Evolutionary conservation across 2,797 vertebrate genomes (phyloP), one percentile per base, ranked within the genome.

Genomic region (Poliocrania exsul): DNA sequence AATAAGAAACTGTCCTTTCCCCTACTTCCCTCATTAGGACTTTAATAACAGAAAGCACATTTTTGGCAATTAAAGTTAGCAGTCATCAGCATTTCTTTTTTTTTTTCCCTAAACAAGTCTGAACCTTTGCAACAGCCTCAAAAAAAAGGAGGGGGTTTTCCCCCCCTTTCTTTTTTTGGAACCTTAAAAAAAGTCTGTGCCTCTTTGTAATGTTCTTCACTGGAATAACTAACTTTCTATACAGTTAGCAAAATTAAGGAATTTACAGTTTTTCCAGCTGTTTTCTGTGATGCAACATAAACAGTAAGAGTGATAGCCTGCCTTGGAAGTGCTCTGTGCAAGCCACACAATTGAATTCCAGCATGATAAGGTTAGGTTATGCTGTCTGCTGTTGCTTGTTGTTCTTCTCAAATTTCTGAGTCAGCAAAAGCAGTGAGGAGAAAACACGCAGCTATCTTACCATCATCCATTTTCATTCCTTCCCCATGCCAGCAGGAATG

Each of bases 11-110:
- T 97, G 86, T 91, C 82, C 92, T 97, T 97, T 97, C 82, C 57
- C 95, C 95, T 90, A 92, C 91, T 97, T 97, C 91, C 94, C 95
- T 97, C 96, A 94, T 95, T 95, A 97, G 75, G 95, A 74, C 80
- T 96, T 95, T 97, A 96, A 95, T 94, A 96, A 91, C 91, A 73
- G 86, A 95, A 96, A 96, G 91, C 81, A 90, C 72, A 95, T 94
- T 95, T 96, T 96, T 90, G 93, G 93, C 92, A 91, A 92, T 95
- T 89, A 93, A 91, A 86, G 62, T 91, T 95, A 93, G 93, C 88
- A 96, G 87, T 65, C 81, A 79, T 94, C 56, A 65, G 69, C 29
- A 20, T 84, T 92, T 88, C 9, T 73, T 46, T 69, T 21, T 31
- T 77, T 64, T 58, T 56, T 56, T 58, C 51, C 29, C 28, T 10